Conservation (phyloP, 2,113 vertebrate species). For the Coryphaenoides rupestris region DNA sequence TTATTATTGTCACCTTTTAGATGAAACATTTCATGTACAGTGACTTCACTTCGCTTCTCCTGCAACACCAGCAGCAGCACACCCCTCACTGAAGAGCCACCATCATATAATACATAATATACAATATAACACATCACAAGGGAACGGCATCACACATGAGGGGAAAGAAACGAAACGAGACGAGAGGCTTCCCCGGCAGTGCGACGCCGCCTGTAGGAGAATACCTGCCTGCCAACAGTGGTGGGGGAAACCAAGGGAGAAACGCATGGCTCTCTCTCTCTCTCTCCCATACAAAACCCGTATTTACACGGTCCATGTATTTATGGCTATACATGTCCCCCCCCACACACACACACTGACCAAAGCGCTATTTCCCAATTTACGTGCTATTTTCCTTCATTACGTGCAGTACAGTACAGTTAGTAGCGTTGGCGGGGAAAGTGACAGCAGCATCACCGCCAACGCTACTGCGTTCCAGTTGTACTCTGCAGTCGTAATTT, state of each 20-base stretch:
- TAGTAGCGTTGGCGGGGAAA: conserved; percentile 29
- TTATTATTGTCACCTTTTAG: too few relatives aligned
- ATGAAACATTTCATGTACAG: too few relatives aligned
- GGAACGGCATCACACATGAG: too few relatives aligned
- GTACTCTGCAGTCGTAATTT: too few relatives aligned
- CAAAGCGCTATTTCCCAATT: conserved; percentile 13
- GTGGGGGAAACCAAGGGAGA: conserved; percentile 1
- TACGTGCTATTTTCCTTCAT: conserved; percentile 5
- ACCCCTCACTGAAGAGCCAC: not conserved
- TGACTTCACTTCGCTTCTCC: not conserved
- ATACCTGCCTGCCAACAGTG: conserved; percentile 42
- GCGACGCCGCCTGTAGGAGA: conserved; percentile 67
- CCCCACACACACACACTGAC: too few relatives aligned
- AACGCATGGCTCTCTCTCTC: conserved; percentile 62
- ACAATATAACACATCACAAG: conserved; percentile 30
- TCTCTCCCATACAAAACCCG: too few relatives aligned
- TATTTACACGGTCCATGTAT: conserved; percentile 27
- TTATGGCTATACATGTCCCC: conserved; percentile 3
- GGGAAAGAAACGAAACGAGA: too few relatives aligned
- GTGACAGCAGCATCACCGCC: conserved; percentile 55
- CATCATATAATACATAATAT: conserved; percentile 29
- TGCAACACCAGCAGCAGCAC: not conserved
- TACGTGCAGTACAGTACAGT: too few relatives aligned
- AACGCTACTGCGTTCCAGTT: too few relatives aligned
- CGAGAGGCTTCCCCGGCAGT: conserved; percentile 37